Evolutionary conservation across 2,888 invertebrate species (phyloP).

Genomic region (Incurvaria masculella): DNA sequence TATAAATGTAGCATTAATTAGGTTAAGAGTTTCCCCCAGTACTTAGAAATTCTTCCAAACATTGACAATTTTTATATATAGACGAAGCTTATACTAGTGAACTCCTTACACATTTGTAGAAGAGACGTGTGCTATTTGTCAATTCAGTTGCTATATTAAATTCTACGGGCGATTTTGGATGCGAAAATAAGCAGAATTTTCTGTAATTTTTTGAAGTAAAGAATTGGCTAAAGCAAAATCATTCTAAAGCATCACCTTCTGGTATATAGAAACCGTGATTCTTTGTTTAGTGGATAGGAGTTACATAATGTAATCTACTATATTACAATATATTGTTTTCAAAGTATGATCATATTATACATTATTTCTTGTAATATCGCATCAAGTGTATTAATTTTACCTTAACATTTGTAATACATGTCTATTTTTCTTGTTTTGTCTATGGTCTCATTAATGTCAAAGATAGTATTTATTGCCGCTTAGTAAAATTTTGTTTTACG

Average conservation of each 20-base stretch:
- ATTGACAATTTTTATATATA: not conserved
- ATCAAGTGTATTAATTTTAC: not conserved
- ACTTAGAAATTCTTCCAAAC: not conserved
- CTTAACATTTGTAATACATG: not conserved
- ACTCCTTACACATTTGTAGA: too few species aligned
- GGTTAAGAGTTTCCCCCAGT: not conserved
- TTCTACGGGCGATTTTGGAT: too few species aligned
- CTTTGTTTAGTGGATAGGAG: not conserved
- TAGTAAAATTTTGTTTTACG: not conserved
- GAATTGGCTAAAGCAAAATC: too few species aligned
- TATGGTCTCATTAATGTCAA: constrained; percentile 52
- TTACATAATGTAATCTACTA: not conserved
- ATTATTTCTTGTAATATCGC: not conserved
- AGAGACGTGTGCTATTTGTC: not conserved
- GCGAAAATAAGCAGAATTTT: too few species aligned
- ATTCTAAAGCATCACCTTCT: too few species aligned
- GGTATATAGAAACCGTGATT: not conserved
- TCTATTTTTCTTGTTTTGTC: constrained; percentile 23
- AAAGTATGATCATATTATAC: not conserved
- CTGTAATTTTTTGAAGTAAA: too few species aligned
- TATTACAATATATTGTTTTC: not conserved
- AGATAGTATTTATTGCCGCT: constrained; percentile 33
- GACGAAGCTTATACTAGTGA: not conserved
- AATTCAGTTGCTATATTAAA: too few species aligned
- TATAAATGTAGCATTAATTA: too few species aligned